These are phyloP conservation scores for Myiozetetes cayanensis DNA, from an alignment of 2,113 vertebrate species.

Conservation along the genomic window DNA sequence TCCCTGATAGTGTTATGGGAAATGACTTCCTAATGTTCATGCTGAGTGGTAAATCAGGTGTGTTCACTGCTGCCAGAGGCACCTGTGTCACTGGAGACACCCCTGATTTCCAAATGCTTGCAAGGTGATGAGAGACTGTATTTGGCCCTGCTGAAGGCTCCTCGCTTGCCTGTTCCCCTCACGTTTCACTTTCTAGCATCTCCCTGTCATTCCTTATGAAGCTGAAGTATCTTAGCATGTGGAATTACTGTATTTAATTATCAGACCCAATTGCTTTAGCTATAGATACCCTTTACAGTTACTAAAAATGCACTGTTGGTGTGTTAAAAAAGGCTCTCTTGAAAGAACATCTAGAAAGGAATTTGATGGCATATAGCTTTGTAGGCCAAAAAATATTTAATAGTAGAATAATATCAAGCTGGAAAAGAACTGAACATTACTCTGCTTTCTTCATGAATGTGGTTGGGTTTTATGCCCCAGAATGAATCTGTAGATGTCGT, in stretches of 20 bases:
- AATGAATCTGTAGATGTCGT: neutral
- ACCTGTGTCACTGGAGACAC: accelerated
- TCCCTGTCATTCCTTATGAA: neutral
- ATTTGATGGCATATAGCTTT: neutral
- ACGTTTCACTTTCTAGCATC: neutral
- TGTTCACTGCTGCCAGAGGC: accelerated
- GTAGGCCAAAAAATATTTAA: neutral
- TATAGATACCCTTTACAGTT: neutral
- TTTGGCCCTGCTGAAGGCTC: accelerated
- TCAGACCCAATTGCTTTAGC: neutral
- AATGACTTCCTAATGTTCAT: accelerated
- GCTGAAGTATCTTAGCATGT: neutral
- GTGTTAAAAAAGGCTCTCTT: neutral
- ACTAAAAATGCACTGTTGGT: neutral
- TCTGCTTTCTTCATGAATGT: neutral
- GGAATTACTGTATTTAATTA: neutral
- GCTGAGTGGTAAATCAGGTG: accelerated
- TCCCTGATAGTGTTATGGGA: neutral
- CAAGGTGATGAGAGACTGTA: accelerated
- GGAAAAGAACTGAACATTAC: neutral
- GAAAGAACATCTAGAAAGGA: neutral
- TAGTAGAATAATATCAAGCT: neutral
- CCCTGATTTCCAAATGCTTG: neutral
- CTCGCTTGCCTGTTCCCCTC: neutral
- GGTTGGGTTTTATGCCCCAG: neutral